Conservation (phyloP, 2,113 vertebrate species). For the Rhabdornis inornatus region DNA sequence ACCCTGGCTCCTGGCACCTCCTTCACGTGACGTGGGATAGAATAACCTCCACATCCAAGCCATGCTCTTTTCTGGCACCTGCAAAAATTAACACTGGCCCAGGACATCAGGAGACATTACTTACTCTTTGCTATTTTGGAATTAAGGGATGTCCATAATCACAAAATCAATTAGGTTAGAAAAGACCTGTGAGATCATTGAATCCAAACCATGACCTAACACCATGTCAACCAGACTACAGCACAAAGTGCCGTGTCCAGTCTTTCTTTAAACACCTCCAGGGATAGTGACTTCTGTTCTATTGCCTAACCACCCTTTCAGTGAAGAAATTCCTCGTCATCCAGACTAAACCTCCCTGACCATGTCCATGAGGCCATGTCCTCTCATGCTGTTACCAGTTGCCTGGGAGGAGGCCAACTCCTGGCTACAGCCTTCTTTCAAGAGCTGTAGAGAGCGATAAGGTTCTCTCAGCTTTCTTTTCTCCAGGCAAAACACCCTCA, state of each 20-base stretch:
- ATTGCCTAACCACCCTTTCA: background rate
- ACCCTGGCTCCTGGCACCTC: background rate
- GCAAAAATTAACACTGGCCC: background rate
- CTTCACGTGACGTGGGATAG: background rate
- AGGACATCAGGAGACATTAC: background rate
- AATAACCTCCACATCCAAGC: background rate
- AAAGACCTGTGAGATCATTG: background rate
- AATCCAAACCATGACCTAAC: background rate
- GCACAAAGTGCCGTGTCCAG: background rate
- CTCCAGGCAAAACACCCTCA: background rate
- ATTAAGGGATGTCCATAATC: background rate
- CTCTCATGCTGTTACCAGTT: background rate
- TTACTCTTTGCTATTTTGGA: background rate
- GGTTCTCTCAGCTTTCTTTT: background rate
- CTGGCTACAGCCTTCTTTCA: no score
- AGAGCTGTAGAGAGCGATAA: accelerated
- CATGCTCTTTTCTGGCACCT: background rate
- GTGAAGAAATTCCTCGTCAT: background rate
- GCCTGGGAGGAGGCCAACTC: background rate
- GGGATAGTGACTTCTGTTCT: background rate
- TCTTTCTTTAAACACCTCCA: background rate
- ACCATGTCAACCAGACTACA: background rate
- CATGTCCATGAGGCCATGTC: background rate
- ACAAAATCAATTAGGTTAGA: background rate
- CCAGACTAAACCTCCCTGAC: background rate